phyloP scores from a whole-genome alignment of 2,113 vertebrate species.

The Microtus pennsylvanicus region DNA sequence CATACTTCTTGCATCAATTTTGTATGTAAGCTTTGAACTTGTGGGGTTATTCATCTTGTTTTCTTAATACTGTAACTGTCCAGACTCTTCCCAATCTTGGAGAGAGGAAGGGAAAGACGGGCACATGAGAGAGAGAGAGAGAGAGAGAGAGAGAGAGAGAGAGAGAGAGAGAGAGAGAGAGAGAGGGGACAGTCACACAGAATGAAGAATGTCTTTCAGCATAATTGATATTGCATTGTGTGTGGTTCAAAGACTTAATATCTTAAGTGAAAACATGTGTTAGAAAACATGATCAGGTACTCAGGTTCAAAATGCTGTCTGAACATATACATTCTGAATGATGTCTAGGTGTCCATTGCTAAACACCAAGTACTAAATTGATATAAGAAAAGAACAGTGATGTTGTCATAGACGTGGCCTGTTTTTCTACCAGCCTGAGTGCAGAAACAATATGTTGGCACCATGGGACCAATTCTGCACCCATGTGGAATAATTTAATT shows the following conservation, averaged over 20 bases:
- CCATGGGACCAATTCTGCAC: constrained; percentile 54
- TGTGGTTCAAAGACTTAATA: constrained; percentile 39
- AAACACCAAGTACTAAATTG: constrained; percentile 17
- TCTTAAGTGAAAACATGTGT: constrained; percentile 61
- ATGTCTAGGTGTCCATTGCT: neutral
- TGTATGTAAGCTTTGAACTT: neutral
- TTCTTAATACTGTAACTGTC: neutral
- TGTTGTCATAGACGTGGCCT: constrained; percentile 15
- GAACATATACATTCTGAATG: constrained; percentile 27
- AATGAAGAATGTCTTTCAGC: neutral
- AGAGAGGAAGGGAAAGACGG: neutral
- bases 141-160: neutral
- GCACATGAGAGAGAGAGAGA: neutral
- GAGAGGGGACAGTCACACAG: neutral
- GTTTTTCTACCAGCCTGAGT: constrained; percentile 57
- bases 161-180: neutral
- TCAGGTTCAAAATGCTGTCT: constrained; percentile 17
- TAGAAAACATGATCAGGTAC: constrained; percentile 59
- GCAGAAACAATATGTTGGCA: constrained; percentile 63
- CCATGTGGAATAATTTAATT: constrained; percentile 72
- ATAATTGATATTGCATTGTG: constrained; percentile 6
- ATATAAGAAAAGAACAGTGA: constrained; percentile 43
- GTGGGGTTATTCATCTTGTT: neutral
- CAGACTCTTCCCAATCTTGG: neutral
- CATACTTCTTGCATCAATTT: neutral